Evolutionary conservation across 2,888 invertebrate species (phyloP).

Genomic region (Gibbula magus): DNA sequence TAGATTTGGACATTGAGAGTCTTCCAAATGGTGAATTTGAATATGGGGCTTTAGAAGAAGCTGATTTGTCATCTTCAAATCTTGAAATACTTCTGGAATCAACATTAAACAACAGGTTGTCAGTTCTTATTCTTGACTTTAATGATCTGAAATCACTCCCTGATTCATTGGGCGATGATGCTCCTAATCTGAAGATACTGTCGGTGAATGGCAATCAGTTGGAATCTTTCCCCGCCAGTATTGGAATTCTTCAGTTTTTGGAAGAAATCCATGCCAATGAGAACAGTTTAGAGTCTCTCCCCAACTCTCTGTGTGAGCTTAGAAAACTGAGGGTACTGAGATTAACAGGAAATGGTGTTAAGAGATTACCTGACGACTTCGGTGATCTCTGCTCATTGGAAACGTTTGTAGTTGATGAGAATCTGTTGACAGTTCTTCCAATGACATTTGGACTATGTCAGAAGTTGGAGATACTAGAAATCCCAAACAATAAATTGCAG

Average conservation of each 20-base stretch:
- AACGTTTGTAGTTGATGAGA: constrained; percentile 55
- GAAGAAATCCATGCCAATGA: constrained; percentile 59
- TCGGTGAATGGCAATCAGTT: constrained; percentile 61
- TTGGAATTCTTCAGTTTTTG: constrained; percentile 49
- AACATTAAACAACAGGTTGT: constrained; percentile 34
- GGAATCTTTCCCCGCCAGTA: constrained; percentile 45
- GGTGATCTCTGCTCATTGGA: constrained; percentile 47
- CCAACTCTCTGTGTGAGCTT: constrained; percentile 49
- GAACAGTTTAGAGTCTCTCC: constrained; percentile 50
- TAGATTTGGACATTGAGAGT: background rate
- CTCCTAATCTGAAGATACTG: constrained; percentile 48
- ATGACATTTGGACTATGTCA: constrained; percentile 55
- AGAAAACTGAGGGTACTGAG: constrained; percentile 48
- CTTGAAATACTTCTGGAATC: constrained; percentile 25
- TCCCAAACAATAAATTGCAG: constrained; percentile 57
- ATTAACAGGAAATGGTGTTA: constrained; percentile 60
- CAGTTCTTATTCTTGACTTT: constrained; percentile 54
- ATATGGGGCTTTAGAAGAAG: background rate
- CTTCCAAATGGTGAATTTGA: background rate
- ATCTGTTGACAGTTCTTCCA: constrained; percentile 57
- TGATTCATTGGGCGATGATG: constrained; percentile 39
- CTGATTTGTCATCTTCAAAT: constrained; percentile 12
- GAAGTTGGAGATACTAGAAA: constrained; percentile 45
- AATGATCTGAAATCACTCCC: constrained; percentile 57
- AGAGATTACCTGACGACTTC: constrained; percentile 50